A percentile compares a stretch with the other conserved stretches of the same genome.
phyloP scores from a whole-genome alignment of 2,888 invertebrate species.

The Tiliacea aurago region DNA sequence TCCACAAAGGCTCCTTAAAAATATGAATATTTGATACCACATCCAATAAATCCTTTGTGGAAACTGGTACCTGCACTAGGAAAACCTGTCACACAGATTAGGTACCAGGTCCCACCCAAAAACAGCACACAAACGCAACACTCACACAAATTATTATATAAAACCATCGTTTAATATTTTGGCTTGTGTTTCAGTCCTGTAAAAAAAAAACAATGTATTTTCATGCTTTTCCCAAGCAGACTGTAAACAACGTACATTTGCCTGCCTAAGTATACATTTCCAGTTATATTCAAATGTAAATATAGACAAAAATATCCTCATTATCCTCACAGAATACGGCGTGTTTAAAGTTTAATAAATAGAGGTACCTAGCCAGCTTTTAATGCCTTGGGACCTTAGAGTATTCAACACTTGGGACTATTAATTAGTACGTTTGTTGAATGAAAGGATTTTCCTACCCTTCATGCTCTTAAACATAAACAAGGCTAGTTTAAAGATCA shows the following conservation, averaged over 20 bases:
- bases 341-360: slow-evolving; percentile 5
- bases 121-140: too few relatives aligned
- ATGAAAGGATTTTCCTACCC: slow-evolving; percentile 6
- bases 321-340: slow-evolving; percentile 20
- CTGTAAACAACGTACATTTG: not conserved
- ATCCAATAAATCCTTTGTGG: too few relatives aligned
- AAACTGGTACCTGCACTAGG: too few relatives aligned
- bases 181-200: not conserved
- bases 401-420: too few relatives aligned
- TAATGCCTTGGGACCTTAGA: slow-evolving; percentile 11
- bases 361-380: not conserved
- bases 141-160: too few relatives aligned
- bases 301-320: slow-evolving; percentile 8
- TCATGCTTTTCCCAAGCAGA: not conserved
- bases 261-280: slow-evolving; percentile 4
- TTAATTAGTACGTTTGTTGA: slow-evolving; percentile 12
- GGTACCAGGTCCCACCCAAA: too few relatives aligned
- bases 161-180: not conserved
- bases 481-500: not conserved
- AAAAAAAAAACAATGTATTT: too few relatives aligned
- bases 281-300: slow-evolving; percentile 15
- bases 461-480: slow-evolving; percentile 7
- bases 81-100: too few relatives aligned
- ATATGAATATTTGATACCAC: too few relatives aligned
- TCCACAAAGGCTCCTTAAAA: too few relatives aligned